Evolutionary conservation across 2,113 vertebrate genomes (phyloP).

Genomic region (Gobius niger): DNA sequence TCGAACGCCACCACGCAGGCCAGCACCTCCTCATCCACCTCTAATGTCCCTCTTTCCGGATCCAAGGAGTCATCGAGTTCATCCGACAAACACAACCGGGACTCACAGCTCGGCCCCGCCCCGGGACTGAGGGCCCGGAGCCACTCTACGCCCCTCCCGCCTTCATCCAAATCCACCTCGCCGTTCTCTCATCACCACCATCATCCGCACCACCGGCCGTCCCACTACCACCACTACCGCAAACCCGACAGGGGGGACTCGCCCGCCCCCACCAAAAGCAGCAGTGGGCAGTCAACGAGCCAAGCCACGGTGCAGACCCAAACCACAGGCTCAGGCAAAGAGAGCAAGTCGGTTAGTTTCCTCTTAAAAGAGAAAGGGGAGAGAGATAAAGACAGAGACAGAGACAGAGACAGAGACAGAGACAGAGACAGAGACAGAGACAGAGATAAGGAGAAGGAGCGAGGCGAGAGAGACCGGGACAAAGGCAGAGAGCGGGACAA

Average conservation of each 20-base stretch:
- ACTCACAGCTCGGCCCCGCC: slow-evolving; percentile 73
- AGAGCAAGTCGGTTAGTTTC: slow-evolving; percentile 78
- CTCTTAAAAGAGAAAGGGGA: slow-evolving; percentile 78
- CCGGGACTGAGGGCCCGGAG: slow-evolving; percentile 84
- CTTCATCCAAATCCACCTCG: slow-evolving; percentile 86
- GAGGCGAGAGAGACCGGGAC: slow-evolving; percentile 3
- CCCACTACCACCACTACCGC: slow-evolving; percentile 83
- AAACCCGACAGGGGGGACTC: slow-evolving; percentile 81
- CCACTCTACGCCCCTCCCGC: slow-evolving; percentile 89
- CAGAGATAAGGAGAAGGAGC: slow-evolving; percentile 48
- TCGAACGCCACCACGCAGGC: slow-evolving; percentile 77
- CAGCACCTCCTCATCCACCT: slow-evolving; percentile 74
- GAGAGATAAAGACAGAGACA: slow-evolving; percentile 70
- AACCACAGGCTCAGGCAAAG: slow-evolving; percentile 69
- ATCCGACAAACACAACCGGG: slow-evolving; percentile 76
- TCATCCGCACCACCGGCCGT: slow-evolving; percentile 81
- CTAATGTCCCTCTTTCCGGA: slow-evolving; percentile 68
- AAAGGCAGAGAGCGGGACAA: slow-evolving; percentile 32
- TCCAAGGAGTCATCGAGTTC: slow-evolving; percentile 70
- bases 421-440: slow-evolving; percentile 73
- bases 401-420: slow-evolving; percentile 70
- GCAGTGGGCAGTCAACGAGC: slow-evolving; percentile 68
- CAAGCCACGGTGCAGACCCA: slow-evolving; percentile 75
- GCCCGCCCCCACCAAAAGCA: slow-evolving; percentile 79
- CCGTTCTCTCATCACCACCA: slow-evolving; percentile 84